Percentiles rank a stretch among this genome's conserved stretches.
phyloP scores from a whole-genome alignment of 2,113 vertebrate species.

The Pimephales promelas region DNA sequence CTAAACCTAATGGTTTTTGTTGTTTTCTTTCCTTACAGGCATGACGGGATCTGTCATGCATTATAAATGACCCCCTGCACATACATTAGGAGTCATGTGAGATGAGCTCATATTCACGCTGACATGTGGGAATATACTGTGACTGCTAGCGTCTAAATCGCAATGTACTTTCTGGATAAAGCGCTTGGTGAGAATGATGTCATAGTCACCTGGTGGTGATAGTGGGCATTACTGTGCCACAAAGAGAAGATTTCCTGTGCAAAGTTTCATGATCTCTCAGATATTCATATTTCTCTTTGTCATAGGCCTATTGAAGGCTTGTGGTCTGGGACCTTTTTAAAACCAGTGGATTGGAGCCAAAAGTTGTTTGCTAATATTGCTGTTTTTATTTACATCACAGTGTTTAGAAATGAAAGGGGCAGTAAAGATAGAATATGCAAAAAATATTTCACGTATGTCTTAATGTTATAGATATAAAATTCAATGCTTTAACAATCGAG shows the following conservation, averaged over 20 bases:
- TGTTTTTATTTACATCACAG: neutral
- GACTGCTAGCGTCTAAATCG: neutral
- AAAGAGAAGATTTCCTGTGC: neutral
- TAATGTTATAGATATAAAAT: neutral
- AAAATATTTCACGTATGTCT: neutral
- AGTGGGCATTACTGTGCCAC: constrained; percentile 2
- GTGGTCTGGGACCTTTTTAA: neutral
- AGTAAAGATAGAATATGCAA: neutral
- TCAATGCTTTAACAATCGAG: neutral
- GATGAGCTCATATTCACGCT: constrained; percentile 37
- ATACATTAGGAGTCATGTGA: constrained; percentile 46
- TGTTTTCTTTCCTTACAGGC: constrained; percentile 3
- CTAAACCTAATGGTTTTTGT: neutral
- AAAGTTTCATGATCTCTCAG: neutral
- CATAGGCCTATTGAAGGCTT: neutral
- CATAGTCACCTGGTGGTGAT: constrained; percentile 8
- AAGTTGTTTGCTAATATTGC: neutral
- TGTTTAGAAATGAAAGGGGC: neutral
- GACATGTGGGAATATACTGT: constrained; percentile 21
- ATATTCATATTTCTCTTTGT: neutral
- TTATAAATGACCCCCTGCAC: constrained; percentile 43
- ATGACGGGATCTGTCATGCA: constrained; percentile 34
- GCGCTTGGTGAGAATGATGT: neutral
- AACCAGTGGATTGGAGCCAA: neutral
- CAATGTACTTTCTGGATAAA: neutral